These are phyloP conservation scores for Agonopterix subpropinquella DNA, from an alignment of 2,888 invertebrate species.

Conservation along the genomic window DNA sequence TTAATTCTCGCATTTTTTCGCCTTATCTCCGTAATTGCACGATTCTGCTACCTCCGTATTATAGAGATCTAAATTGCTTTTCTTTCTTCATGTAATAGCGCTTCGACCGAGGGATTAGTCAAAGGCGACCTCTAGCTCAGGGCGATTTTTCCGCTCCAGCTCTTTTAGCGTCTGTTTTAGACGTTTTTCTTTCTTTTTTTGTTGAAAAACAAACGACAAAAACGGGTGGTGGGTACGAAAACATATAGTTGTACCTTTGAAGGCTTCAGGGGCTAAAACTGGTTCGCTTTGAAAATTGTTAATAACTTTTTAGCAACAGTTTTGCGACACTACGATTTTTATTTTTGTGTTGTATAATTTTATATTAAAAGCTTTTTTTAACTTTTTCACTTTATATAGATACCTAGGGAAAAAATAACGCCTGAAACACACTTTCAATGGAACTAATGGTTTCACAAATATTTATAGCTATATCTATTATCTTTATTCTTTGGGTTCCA, in stretches of 20 bases:
- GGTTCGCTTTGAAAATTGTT: no score
- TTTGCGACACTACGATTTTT: no score
- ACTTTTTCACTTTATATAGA: no score
- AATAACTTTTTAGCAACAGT: no score
- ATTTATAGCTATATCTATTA: no score
- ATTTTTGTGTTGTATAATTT: no score
- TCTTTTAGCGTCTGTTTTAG: slow-evolving; percentile 28
- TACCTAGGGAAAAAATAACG: no score
- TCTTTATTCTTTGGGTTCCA: no score
- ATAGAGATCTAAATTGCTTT: slow-evolving; percentile 2
- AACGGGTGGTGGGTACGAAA: background rate
- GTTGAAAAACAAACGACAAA: background rate
- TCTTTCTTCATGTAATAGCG: slow-evolving; percentile 12
- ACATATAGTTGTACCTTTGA: background rate
- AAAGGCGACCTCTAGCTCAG: slow-evolving; percentile 47
- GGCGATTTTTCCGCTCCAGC: slow-evolving; percentile 34
- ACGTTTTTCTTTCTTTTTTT: slow-evolving; percentile 28
- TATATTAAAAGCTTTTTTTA: no score
- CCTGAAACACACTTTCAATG: no score
- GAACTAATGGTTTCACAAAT: no score
- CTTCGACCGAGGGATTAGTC: slow-evolving; percentile 30
- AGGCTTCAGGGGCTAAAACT: no score
- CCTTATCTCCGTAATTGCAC: background rate
- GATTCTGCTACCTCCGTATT: background rate
- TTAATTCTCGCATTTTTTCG: background rate